These are phyloP conservation scores for Acronicta psi DNA, from an alignment of 2,888 invertebrate genomes.

Conservation along the genomic window DNA sequence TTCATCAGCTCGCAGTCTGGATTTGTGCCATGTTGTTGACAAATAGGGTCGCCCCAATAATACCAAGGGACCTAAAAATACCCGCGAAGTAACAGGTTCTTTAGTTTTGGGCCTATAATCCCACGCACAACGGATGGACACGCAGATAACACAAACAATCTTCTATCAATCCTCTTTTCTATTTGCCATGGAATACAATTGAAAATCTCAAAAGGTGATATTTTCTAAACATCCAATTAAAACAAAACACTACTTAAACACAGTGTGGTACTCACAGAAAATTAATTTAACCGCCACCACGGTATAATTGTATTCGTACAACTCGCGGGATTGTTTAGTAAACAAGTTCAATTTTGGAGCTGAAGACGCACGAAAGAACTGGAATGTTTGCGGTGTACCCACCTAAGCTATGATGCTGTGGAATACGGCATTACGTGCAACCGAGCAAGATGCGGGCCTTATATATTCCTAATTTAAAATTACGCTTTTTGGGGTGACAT, in stretches of 20 bases:
- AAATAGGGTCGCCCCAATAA: too few relatives aligned
- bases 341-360: constrained; percentile 58
- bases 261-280: constrained; percentile 34
- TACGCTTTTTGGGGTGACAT: constrained; percentile 1
- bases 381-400: constrained; percentile 53
- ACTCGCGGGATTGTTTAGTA: constrained; percentile 51
- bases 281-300: constrained; percentile 50
- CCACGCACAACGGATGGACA: too few relatives aligned
- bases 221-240: not conserved
- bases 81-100: too few relatives aligned
- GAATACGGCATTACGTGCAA: constrained; percentile 44
- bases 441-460: constrained; percentile 26
- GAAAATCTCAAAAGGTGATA: too few relatives aligned
- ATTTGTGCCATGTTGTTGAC: too few relatives aligned
- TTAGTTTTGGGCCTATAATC: too few relatives aligned
- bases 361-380: constrained; percentile 35
- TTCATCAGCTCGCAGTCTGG: too few relatives aligned
- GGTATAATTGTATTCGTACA: constrained; percentile 47
- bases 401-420: constrained; percentile 53
- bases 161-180: too few relatives aligned
- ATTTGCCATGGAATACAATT: too few relatives aligned
- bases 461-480: constrained; percentile 29
- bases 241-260: constrained; percentile 42
- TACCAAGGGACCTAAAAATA: too few relatives aligned
- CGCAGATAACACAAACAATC: too few relatives aligned